Percentiles rank a stretch among this genome's conserved stretches.
phyloP scores from a whole-genome alignment of 2,888 invertebrate genomes.

The Coenonympha arcania region DNA sequence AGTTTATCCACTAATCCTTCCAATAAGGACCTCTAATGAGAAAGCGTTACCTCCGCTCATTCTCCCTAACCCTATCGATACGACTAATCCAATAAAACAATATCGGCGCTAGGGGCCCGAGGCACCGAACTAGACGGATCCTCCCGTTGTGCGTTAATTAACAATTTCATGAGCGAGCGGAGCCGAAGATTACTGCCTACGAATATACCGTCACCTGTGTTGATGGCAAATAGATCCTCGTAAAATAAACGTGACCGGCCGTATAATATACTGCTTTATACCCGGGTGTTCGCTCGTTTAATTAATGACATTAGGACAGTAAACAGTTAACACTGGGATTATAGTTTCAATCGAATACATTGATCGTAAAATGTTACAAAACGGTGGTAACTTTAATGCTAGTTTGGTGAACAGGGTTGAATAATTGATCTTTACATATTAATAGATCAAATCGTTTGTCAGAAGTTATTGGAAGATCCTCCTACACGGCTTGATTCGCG shows the following conservation, averaged over 20 bases:
- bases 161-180: conserved; percentile 47
- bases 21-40: conserved; percentile 16
- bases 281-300: conserved; percentile 1
- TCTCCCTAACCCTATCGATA: conserved; percentile 18
- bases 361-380: not conserved
- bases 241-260: conserved; percentile 26
- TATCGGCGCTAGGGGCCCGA: conserved; percentile 26
- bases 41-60: conserved; percentile 19
- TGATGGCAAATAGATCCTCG: conserved; percentile 33
- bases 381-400: not conserved
- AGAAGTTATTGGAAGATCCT: no score
- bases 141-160: conserved; percentile 41
- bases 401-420: no score
- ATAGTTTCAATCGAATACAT: not conserved
- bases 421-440: no score
- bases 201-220: conserved; percentile 39
- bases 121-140: conserved; percentile 19
- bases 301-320: conserved; percentile 6
- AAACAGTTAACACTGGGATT: not conserved
- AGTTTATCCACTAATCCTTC: conserved; percentile 14
- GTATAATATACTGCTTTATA: no score
- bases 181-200: conserved; percentile 32
- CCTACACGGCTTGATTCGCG: no score
- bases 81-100: conserved; percentile 26
- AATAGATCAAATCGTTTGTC: no score